Conservation (phyloP, 1,140 invertebrate species). For the Drosophila biarmipes region DNA sequence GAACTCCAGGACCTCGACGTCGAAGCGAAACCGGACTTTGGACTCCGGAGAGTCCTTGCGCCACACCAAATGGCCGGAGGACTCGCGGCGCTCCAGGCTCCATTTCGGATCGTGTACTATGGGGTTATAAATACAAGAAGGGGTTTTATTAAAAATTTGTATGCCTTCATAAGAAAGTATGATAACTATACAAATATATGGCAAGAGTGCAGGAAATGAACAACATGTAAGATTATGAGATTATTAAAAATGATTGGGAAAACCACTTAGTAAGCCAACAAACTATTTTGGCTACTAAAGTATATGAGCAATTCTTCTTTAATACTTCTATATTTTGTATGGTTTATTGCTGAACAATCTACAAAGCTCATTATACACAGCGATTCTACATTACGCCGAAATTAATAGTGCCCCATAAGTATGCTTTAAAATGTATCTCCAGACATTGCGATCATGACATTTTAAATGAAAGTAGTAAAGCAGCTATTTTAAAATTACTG, state of each 20-base stretch:
- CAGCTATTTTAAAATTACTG: constrained; percentile 20
- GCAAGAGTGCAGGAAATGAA: too few species aligned
- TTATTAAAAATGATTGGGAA: too few species aligned
- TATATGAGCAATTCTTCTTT: too few species aligned
- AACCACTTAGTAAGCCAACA: too few species aligned
- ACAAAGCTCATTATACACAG: neutral
- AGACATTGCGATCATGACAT: constrained; percentile 11
- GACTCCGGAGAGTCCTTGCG: constrained; percentile 85
- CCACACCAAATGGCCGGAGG: constrained; percentile 85
- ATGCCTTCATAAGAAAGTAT: too few species aligned
- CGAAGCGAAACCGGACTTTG: constrained; percentile 85
- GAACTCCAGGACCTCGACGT: constrained; percentile 85
- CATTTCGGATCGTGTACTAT: constrained; percentile 85
- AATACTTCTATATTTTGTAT: neutral
- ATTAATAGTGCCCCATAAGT: constrained; percentile 13
- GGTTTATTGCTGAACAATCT: neutral
- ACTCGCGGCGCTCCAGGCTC: constrained; percentile 85
- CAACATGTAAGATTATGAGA: too few species aligned
- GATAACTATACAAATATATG: too few species aligned
- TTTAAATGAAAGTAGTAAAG: constrained; percentile 10
- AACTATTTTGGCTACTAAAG: too few species aligned
- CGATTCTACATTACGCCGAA: constrained; percentile 1
- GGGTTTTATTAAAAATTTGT: too few species aligned
- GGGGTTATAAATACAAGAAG: neutral
- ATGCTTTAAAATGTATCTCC: constrained; percentile 14